Percentiles rank a stretch among this genome's conserved stretches.
Evolutionary conservation across 2,888 invertebrate species (phyloP).

Genomic region (Itoplectis maculator): DNA sequence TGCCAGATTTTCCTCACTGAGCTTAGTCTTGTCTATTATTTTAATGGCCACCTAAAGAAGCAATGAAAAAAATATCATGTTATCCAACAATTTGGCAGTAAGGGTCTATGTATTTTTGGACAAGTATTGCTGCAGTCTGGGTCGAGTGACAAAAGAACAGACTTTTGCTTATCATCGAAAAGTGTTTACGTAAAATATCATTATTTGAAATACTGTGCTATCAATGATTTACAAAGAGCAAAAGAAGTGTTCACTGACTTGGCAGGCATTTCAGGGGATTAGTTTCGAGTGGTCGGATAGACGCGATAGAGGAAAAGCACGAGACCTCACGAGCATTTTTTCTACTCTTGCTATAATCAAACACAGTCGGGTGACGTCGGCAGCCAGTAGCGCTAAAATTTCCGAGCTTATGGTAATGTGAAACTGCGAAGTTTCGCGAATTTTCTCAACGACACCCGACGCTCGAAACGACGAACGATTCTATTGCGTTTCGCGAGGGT

Average conservation of each 20-base stretch:
- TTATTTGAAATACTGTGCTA: too few species aligned
- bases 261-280: conserved; percentile 1
- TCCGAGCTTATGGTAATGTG: conserved; percentile 41
- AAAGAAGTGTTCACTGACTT: neutral
- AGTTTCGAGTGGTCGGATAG: conserved; percentile 22
- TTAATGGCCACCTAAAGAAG: conserved; percentile 96
- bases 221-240: too few species aligned
- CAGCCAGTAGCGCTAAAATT: conserved; percentile 54
- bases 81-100: neutral
- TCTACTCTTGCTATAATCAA: conserved; percentile 37
- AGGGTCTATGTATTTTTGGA: too few species aligned
- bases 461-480: neutral
- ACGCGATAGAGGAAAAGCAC: conserved; percentile 1
- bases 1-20: conserved; percentile 96
- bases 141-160: too few species aligned
- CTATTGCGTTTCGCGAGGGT: neutral
- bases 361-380: conserved; percentile 53
- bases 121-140: too few species aligned
- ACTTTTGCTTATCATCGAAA: too few species aligned
- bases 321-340: conserved; percentile 22
- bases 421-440: conserved; percentile 19
- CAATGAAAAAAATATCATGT: conserved; percentile 13
- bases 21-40: conserved; percentile 96
- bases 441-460: neutral
- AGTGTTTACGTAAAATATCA: too few species aligned